Percentiles rank a stretch among this genome's conserved stretches.
Evolutionary conservation across 2,113 vertebrate genomes (phyloP).

Genomic region (Cryptotis parvus): DNA sequence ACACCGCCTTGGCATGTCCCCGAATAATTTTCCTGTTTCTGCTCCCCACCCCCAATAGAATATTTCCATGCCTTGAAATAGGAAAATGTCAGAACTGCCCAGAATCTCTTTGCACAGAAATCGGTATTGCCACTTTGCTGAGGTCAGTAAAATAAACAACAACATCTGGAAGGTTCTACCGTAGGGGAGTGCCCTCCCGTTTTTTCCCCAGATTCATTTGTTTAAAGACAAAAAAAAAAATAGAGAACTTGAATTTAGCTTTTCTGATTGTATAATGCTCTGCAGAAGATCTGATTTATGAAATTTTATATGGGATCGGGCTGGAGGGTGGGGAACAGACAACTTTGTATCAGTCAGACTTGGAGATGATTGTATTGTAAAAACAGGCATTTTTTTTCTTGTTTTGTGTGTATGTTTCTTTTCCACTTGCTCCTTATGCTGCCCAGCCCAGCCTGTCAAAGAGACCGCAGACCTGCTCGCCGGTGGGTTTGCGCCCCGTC

Average conservation of each 20-base stretch:
- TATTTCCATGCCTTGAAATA: slow-evolving; percentile 91
- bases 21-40: slow-evolving; percentile 87
- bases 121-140: slow-evolving; percentile 95
- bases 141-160: slow-evolving; percentile 96
- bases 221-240: slow-evolving; percentile 85
- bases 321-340: no score
- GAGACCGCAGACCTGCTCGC: slow-evolving; percentile 93
- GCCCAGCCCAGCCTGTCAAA: slow-evolving; percentile 95
- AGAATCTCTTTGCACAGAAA: slow-evolving; percentile 91
- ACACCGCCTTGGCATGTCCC: slow-evolving; percentile 86
- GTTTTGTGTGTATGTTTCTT: slow-evolving; percentile 58
- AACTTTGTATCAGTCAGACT: slow-evolving; percentile 89
- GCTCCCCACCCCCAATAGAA: slow-evolving; percentile 77
- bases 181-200: slow-evolving; percentile 88
- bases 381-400: no score
- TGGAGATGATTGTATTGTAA: slow-evolving; percentile 99
- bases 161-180: slow-evolving; percentile 91
- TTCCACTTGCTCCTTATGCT: slow-evolving; percentile 90
- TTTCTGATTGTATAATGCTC: slow-evolving; percentile 99
- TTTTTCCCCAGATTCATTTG: slow-evolving; percentile 95
- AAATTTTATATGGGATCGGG: slow-evolving; percentile 97
- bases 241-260: slow-evolving; percentile 96
- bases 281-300: slow-evolving; percentile 97
- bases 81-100: slow-evolving; percentile 87
- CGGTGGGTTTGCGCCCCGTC: slow-evolving; percentile 92